Evolutionary conservation across 2,888 invertebrate genomes (phyloP), one percentile per base, ranked within the genome.

Genomic region (Drosophila differens): DNA sequence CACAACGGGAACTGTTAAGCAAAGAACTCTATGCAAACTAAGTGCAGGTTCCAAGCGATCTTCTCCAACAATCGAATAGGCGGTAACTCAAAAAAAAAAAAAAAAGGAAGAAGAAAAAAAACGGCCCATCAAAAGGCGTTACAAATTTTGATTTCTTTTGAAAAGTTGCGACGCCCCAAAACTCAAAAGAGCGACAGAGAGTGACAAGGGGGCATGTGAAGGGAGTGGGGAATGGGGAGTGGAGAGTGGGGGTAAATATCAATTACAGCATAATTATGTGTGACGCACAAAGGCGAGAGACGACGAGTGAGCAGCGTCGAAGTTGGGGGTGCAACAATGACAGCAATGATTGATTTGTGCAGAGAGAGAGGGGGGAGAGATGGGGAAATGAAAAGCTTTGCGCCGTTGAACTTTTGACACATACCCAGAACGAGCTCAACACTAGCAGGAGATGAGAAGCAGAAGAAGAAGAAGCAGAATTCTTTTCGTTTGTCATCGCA

Each of bases 211-310:
- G 49, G 39, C 33, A 19, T n/a, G 44, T 25, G 49, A n/a, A 44
- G 12, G 25, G 32, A 10, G 5, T 10, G 22, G 33, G 16, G 63
- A 51, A 10, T 32, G 54, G 74, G 14, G 44, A 55, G 53, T 33
- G 58, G 28, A 32, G 44, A 73, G 82, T 67, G 54, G 76, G 47
- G 47, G 47, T 81, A 90, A 90, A 89, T 90, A 86, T 90, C 90
- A 86, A 90, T 90, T 90, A 86, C 89, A 86, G 89, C 83, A 82
- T 90, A 90, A 86, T 90, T 90, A 89, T 83, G 86, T 90, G 89
- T 85, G 90, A 90, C 90, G 86, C 70, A 81, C 72, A 80, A 70
- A 64, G 70, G 60, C 41, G 28, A 14, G 16, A 41, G 28, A 10
- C 37, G 57, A 47, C 37, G 57, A 47, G 57, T 41, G 57, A 58